These are phyloP conservation scores for Macrobrachium rosenbergii DNA, from an alignment of 1,140 invertebrate species.

Conservation along the genomic window DNA sequence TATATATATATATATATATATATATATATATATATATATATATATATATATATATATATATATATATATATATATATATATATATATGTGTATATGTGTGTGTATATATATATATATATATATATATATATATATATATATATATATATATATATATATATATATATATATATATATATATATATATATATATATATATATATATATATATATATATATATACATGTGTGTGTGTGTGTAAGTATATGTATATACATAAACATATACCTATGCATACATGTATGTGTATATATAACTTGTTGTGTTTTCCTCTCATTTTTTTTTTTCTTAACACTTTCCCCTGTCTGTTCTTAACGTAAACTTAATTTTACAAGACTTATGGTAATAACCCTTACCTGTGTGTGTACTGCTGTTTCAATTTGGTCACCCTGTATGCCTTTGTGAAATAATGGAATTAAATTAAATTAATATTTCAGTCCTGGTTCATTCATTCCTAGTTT, in stretches of 20 bases:
- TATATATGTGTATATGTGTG: neutral
- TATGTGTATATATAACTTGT: conserved; percentile 4
- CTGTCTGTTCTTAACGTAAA: too few relatives aligned
- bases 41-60: conserved; percentile 20
- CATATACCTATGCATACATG: neutral
- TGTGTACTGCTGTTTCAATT: too few relatives aligned
- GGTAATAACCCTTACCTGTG: too few relatives aligned
- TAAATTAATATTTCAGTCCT: too few relatives aligned
- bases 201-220: conserved; percentile 20
- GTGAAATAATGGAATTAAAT: too few relatives aligned
- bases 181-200: conserved; percentile 20
- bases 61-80: conserved; percentile 17
- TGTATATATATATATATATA: conserved; percentile 11
- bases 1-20: conserved; percentile 22
- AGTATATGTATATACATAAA: neutral
- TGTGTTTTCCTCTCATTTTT: too few relatives aligned
- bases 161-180: conserved; percentile 15
- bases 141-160: conserved; percentile 17
- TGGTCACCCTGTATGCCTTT: too few relatives aligned
- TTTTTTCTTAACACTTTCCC: too few relatives aligned
- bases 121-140: conserved; percentile 20
- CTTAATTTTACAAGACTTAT: too few relatives aligned
- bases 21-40: conserved; percentile 19
- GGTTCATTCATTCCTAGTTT: too few relatives aligned
- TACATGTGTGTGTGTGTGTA: neutral